These are phyloP conservation scores for Aviceda subcristata DNA, from an alignment of 2,113 vertebrate genomes.

Conservation along the genomic window DNA sequence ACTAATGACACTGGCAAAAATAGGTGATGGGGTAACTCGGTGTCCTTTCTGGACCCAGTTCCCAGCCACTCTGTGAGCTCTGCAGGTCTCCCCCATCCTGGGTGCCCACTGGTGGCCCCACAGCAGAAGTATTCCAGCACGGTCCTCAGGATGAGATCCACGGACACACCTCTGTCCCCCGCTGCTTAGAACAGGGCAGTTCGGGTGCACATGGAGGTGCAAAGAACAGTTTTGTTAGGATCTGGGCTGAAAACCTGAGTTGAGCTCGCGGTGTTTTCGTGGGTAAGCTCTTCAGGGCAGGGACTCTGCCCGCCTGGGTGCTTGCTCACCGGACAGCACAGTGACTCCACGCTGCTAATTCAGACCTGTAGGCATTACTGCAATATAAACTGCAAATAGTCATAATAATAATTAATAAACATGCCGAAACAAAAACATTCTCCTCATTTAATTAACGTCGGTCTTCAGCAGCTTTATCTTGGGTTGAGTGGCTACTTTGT, in stretches of 20 bases:
- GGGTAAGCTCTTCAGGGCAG: background rate
- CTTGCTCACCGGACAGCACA: background rate
- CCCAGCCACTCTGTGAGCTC: background rate
- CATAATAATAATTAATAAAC: conserved; percentile 57
- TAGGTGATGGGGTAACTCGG: background rate
- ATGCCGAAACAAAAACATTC: background rate
- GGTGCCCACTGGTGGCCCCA: background rate
- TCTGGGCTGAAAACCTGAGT: background rate
- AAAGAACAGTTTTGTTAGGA: background rate
- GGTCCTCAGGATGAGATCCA: background rate
- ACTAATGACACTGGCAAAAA: background rate
- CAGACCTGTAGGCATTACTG: conserved; percentile 6
- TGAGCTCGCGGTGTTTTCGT: background rate
- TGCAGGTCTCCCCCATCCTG: background rate
- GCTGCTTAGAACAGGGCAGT: background rate
- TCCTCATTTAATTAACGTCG: background rate
- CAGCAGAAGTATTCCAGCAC: rapidly evolving
- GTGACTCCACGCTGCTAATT: conserved; percentile 1
- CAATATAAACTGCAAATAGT: background rate
- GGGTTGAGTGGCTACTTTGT: background rate
- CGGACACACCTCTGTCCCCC: background rate
- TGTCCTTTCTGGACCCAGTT: background rate
- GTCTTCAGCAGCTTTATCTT: conserved; percentile 30
- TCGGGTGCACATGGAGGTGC: background rate
- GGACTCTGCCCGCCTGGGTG: background rate